phyloP scores from a whole-genome alignment of 2,888 invertebrate species.

The Tubulanus polymorphus region DNA sequence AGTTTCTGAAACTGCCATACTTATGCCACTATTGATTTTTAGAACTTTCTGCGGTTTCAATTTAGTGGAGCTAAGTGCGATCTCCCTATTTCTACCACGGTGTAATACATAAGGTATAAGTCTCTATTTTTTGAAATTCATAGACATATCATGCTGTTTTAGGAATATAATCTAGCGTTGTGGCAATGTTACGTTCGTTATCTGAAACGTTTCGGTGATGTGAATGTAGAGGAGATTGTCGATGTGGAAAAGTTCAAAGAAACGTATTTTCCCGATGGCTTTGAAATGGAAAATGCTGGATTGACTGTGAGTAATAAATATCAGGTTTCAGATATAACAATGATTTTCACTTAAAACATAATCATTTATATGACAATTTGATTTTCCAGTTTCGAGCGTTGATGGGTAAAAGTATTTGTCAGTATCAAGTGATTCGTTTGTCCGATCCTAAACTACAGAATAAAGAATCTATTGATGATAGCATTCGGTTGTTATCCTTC shows the following conservation, averaged over 20 bases:
- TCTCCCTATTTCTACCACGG: too few relatives aligned
- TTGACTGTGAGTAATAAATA: conserved; percentile 37
- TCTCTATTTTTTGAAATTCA: too few relatives aligned
- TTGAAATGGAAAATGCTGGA: conserved; percentile 42
- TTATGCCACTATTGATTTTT: too few relatives aligned
- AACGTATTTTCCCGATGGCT: conserved; percentile 45
- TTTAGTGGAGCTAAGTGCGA: too few relatives aligned
- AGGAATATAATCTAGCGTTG: conserved; percentile 48
- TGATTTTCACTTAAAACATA: background rate
- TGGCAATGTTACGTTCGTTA: conserved; percentile 53
- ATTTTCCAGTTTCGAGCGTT: conserved; percentile 48
- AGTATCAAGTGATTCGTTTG: conserved; percentile 40
- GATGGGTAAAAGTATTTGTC: conserved; percentile 51
- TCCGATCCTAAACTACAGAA: conserved; percentile 49
- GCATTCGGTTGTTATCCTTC: conserved; percentile 42
- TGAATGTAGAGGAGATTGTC: conserved; percentile 40
- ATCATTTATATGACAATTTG: too few relatives aligned
- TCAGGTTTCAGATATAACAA: background rate
- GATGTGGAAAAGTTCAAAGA: conserved; percentile 42
- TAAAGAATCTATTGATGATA: conserved; percentile 40
- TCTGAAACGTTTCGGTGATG: conserved; percentile 40
- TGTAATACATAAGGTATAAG: too few relatives aligned
- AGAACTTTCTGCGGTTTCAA: too few relatives aligned
- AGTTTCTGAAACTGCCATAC: too few relatives aligned
- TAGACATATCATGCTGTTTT: conserved; percentile 10